phyloP scores from a whole-genome alignment of 2,888 invertebrate species.

The Lasius fuliginosus region DNA sequence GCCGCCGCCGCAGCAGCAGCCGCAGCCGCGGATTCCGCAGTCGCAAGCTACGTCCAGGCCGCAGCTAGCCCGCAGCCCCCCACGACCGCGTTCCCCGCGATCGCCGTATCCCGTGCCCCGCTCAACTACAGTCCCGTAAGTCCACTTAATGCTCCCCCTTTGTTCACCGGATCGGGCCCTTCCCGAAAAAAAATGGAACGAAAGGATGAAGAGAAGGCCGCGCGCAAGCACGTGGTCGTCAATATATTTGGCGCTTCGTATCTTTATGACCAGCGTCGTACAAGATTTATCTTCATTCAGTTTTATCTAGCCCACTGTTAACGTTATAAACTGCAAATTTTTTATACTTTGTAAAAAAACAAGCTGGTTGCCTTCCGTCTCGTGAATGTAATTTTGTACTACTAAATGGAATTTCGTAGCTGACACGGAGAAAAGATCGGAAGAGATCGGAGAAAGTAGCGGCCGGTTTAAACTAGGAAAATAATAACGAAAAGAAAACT shows the following conservation, averaged over 20 bases:
- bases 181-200: slow-evolving; percentile 18
- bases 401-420: slow-evolving; percentile 13
- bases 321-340: background rate
- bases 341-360: background rate
- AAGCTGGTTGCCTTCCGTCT: background rate
- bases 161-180: slow-evolving; percentile 21
- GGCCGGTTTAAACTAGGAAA: background rate
- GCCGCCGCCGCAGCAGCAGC: slow-evolving; percentile 89
- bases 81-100: slow-evolving; percentile 94
- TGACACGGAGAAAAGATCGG: background rate
- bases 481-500: background rate
- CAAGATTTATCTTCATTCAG: background rate
- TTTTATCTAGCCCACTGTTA: background rate
- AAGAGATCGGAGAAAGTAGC: background rate
- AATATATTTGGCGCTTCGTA: background rate
- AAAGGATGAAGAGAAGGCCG: slow-evolving; percentile 11
- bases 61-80: slow-evolving; percentile 98
- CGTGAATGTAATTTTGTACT: background rate
- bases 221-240: background rate
- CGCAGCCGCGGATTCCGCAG: slow-evolving; percentile 90
- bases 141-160: slow-evolving; percentile 75
- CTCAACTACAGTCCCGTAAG: slow-evolving; percentile 97
- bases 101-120: slow-evolving; percentile 97
- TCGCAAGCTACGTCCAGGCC: slow-evolving; percentile 97
- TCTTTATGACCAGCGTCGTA: background rate